Base-by-base conservation (phyloP, 1,140 invertebrate species). In the Brachystomella parvula region DNA sequence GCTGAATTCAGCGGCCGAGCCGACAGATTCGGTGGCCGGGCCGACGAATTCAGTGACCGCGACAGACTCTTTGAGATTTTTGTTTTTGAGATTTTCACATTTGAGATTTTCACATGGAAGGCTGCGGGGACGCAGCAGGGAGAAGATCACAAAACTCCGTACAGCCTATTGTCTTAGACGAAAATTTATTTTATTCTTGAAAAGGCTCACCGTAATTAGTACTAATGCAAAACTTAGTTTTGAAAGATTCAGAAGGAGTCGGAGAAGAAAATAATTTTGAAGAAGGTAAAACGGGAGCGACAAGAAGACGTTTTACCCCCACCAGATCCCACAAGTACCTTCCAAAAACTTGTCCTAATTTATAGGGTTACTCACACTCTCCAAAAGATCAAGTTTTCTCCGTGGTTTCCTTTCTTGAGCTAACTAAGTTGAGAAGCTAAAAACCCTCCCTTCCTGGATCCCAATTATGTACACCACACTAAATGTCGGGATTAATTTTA, bases 401-500 rank as follows among this genome's bases (percentile, higher is more conserved):
- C 6, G 49, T 15, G 24, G 49, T 53, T 53, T 53, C 49, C n/a
- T n/a, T n/a, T n/a, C n/a, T n/a, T n/a, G 12, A 26, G 6, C 15
- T 15, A 53, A 53, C 49, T 12, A 53, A 53, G 49, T 53, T 53
- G 49, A 53, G 24, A 24, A 24, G 49, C 24, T 53, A n/a, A n/a
- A n/a, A n/a, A n/a, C n/a, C 15, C 21, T 53, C 19, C 6, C 35
- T 19, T 39, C 35, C 35, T 39, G 6, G 35, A 6, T 39, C 35
- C 35, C 49, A 53, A 53, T 53, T 53, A 53, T 17, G 66, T 63
- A 67, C 66, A 67, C 66, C 66, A 26, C 61, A 64, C 61, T 67
- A 67, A 67, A 67, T 64, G 66, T 67, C 66, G 61, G 53, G 47
- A 67, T 61, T 67, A 64, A 67, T 53, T 53, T 53, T 53, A 53